Base-by-base conservation (phyloP, 2,113 vertebrate species). In the Misgurnus mizolepis region DNA sequence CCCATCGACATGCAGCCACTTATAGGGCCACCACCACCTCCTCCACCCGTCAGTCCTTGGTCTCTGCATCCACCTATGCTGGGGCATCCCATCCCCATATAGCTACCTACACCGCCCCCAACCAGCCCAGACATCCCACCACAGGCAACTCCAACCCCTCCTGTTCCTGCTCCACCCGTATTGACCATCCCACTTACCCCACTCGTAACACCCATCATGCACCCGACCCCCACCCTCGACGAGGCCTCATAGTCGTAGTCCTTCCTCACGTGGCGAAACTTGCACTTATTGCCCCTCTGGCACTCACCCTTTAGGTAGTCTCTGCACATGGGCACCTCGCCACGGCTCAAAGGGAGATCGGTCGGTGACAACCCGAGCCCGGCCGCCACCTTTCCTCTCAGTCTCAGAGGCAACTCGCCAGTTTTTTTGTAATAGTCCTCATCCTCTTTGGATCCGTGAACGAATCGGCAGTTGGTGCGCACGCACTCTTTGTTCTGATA, bases 341-440 rank as follows among this genome's bases (percentile, higher is more conserved):
- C 96, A 0, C 98, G 95, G 88, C 95, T 96, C 80, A 96, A 95
- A 7, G 97, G 96, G 1, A 99, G 85, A 60, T 99, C 97, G 0
- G 95, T 96, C 0, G 95, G 95, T 0, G 97, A 98, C 55, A 99
- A 86, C 2, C 98, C 97, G 41, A 98, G 47, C 0, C 97, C 94
- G 0, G 96, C 96, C 0, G 96, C 97, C 72, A 98, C 96, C 6
- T 97, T 98, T 34, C 97, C 96, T 9, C 96, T 90, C 4, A 99
- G 91, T 79, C 96, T 92, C 0, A 93, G 94, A 3, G 98, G 96
- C 7, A 99, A 91, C 84, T 98, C 97, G 2, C 97, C 98, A 0
- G 94, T 95, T 83, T 97, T 98, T 89, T 98, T 98, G 88, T 99
- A 99, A 76, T 95, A 96, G 85, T 99, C 97, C 89, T 99, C 97